Percentiles rank a stretch among this genome's conserved stretches.
Conservation (phyloP, 2,797 vertebrate genomes). For the Ptychadena robeensis region DNA sequence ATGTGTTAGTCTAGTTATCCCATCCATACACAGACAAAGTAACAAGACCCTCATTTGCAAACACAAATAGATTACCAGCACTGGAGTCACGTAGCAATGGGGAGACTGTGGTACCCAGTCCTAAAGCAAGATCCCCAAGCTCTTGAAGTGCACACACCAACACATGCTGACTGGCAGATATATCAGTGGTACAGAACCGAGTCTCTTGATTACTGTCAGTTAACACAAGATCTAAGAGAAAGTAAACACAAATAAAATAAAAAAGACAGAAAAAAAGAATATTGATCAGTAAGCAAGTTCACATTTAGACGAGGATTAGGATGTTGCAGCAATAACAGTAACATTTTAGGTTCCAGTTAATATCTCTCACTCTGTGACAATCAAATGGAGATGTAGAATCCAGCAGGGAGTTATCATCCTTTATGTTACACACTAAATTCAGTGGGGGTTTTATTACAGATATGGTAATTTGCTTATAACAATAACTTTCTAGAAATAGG, state of each 20-base stretch:
- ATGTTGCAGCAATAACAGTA: too few species aligned
- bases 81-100: constrained; percentile 86
- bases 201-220: constrained; percentile 82
- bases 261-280: background rate
- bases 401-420: too few species aligned
- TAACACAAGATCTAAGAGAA: constrained; percentile 79
- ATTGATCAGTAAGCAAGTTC: too few species aligned
- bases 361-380: too few species aligned
- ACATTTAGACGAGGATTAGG: background rate
- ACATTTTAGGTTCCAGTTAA: too few species aligned
- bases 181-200: constrained; percentile 73
- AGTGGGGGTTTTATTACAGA: too few species aligned
- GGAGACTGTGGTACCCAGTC: constrained; percentile 82
- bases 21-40: background rate
- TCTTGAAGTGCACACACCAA: constrained; percentile 88
- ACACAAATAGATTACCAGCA: constrained; percentile 73
- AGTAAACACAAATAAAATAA: constrained; percentile 9
- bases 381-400: too few species aligned
- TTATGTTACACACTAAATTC: too few species aligned
- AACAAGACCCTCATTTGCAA: background rate
- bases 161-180: constrained; percentile 81
- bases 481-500: too few species aligned
- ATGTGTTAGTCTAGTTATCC: constrained; percentile 17
- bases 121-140: constrained; percentile 82
- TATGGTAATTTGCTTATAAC: too few species aligned